Percentiles rank a stretch among this genome's conserved stretches.
Evolutionary conservation across 2,113 vertebrate genomes (phyloP).

Genomic region (Baryphthengus martii): DNA sequence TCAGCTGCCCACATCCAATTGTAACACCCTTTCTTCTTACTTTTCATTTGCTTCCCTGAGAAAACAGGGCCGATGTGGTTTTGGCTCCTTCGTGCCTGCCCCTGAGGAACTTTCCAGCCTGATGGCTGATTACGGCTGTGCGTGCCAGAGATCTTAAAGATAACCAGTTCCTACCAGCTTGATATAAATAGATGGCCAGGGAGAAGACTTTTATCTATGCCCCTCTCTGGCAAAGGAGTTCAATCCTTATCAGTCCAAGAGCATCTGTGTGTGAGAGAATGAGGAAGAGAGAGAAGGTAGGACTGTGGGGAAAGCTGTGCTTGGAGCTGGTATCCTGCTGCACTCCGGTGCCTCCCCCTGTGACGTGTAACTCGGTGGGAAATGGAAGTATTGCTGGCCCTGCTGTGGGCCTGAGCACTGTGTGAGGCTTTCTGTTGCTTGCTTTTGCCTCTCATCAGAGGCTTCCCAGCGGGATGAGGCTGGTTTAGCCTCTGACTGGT

Average conservation of each 20-base stretch:
- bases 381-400: not conserved
- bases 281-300: not conserved
- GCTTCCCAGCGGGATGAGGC: not conserved
- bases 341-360: not conserved
- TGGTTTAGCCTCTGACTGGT: not conserved
- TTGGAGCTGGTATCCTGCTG: not conserved
- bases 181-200: constrained; percentile 3
- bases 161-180: not conserved
- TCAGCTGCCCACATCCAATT: not conserved
- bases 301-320: not conserved
- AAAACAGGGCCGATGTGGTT: not conserved
- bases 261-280: not conserved
- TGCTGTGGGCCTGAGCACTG: not conserved
- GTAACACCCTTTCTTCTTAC: not conserved
- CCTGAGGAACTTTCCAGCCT: not conserved
- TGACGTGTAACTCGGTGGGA: not conserved
- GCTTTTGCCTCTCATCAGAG: not conserved
- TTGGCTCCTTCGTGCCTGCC: not conserved
- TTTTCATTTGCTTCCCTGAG: not conserved
- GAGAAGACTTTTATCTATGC: constrained; percentile 16
- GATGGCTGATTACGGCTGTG: not conserved
- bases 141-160: not conserved
- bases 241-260: constrained; percentile 14
- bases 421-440: not conserved
- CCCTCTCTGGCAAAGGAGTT: not conserved